Evolutionary conservation across 92 coral and sea anemone species (phyloP).

Genomic region (Virgularia gustaviana): DNA sequence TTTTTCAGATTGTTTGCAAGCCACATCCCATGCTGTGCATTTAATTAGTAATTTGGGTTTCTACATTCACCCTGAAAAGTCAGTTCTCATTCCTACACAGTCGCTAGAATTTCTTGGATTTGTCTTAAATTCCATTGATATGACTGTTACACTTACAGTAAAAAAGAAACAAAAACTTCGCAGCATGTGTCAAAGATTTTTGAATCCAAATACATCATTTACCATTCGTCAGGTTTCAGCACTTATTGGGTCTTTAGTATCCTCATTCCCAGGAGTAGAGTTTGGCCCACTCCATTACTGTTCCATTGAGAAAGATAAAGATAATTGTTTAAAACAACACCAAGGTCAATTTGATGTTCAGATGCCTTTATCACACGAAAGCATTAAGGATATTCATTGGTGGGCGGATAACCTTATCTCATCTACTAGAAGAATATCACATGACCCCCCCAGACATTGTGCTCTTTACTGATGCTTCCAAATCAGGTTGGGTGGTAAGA

Average conservation of each 20-base stretch:
- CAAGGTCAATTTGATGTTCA: not conserved
- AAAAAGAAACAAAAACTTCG: slow-evolving; percentile 33
- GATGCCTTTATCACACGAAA: not conserved
- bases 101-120: slow-evolving; percentile 45
- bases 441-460: not conserved
- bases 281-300: slow-evolving; percentile 51
- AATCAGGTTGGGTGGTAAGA: not conserved
- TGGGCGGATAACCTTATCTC: not conserved
- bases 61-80: too few species aligned
- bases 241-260: slow-evolving; percentile 24
- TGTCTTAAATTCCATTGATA: slow-evolving; percentile 34
- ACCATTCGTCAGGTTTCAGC: slow-evolving; percentile 56
- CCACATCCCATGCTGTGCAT: too few species aligned
- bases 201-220: slow-evolving; percentile 1
- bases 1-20: too few species aligned
- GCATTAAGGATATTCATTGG: not conserved
- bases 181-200: slow-evolving; percentile 39
- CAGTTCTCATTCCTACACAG: too few species aligned
- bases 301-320: slow-evolving; percentile 40
- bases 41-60: too few species aligned
- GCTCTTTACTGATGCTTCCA: not conserved
- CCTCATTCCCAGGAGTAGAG: slow-evolving; percentile 52
- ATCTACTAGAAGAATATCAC: not conserved
- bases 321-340: not conserved
- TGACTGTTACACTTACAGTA: slow-evolving; percentile 43